Base-by-base conservation (phyloP, 1,140 invertebrate species). In the Drosophila lacteicornis region DNA sequence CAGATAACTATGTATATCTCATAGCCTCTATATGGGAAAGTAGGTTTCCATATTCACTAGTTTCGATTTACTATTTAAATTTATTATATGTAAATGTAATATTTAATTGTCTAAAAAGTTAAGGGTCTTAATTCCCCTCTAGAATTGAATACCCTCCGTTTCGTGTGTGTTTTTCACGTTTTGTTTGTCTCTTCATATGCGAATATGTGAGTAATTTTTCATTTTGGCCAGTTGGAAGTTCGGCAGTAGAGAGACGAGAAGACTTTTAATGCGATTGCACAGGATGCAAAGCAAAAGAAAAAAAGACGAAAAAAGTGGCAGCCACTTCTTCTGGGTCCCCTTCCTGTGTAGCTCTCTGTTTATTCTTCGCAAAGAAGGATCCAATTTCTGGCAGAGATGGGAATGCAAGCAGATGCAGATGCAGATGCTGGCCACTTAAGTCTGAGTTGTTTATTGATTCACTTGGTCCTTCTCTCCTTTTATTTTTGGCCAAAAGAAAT, bases 391-490 rank as follows among this genome's bases (percentile, higher is more conserved):
- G 19, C 43, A 12, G 17, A 12, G 17, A 15, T 53, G 50, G 33
- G 27, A 36, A 13, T 53, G 50, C 51, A 55, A 19, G 30, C 51
- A 55, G 53, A 40, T 56, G 53, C 27, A 46, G 43, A 27, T 51
- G 46, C 38, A 45, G 62, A 53, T 61, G 55, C 46, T 36, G 19
- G 25, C 25, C 46, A 65, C 66, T 65, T 68, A 50, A 45, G 36
- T 42, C 38, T 33, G 30, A 55, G 38, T 46, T 69, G 61, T 46
- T 68, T 70, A 68, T 68, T 33, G 67, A 68, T 67, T 69, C 19
- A 36, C 15, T 69, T 66, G 62, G 13, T 15, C 12, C 7, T 15
- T 17, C 3, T 25, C 38, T 7, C 30, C 2, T 13, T 61, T 38
- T 5, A 13, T 53, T 30, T 40, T 56, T 22, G 53, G 33, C 22